Conservation (phyloP, 2,888 invertebrate species). For the Drosophila recens region DNA sequence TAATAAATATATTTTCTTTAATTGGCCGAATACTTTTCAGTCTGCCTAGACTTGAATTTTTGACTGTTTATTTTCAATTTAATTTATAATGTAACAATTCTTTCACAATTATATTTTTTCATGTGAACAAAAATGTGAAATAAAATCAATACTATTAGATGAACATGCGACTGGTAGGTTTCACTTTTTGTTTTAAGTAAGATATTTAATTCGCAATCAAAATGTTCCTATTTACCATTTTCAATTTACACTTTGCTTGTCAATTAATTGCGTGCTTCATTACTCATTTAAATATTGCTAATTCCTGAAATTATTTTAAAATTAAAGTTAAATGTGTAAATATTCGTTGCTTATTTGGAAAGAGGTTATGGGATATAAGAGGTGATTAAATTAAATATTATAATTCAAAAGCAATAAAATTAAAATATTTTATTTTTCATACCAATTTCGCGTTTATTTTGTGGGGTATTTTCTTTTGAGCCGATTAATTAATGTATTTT, state of each 20-base stretch:
- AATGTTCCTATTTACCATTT: constrained; percentile 16
- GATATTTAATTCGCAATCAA: constrained; percentile 40
- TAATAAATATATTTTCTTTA: too few relatives aligned
- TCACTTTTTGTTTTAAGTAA: constrained; percentile 53
- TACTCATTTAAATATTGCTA: background rate
- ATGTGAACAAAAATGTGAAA: constrained; percentile 41
- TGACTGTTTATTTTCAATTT: constrained; percentile 27
- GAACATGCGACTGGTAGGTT: constrained; percentile 73
- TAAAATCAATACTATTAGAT: constrained; percentile 49
- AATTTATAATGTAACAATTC: constrained; percentile 37
- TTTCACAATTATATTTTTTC: constrained; percentile 59
- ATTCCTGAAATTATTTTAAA: background rate
- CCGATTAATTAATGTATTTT: background rate
- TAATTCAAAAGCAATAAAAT: background rate
- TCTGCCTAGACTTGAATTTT: background rate
- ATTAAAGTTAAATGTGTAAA: background rate
- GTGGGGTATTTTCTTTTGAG: too few relatives aligned
- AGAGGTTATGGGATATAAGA: background rate
- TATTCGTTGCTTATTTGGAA: background rate
- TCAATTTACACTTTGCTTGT: constrained; percentile 33
- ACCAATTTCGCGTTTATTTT: background rate
- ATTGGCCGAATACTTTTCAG: background rate
- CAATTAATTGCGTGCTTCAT: background rate
- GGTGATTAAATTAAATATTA: too few relatives aligned
- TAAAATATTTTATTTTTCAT: background rate